Conservation (phyloP, 2,797 vertebrate genomes). For the Mycteria americana region DNA sequence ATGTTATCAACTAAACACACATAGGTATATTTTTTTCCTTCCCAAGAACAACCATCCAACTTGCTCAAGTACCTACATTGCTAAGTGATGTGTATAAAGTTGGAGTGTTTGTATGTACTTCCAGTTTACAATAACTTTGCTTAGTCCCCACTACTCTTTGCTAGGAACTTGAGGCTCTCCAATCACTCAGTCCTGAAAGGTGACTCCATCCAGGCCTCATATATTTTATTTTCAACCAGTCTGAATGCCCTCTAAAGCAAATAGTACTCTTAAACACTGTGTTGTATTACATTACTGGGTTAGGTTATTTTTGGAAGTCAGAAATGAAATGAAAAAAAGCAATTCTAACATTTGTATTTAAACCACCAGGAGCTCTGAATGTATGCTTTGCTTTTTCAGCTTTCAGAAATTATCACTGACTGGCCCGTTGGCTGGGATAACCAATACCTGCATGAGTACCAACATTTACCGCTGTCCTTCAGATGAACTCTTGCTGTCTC, state of each 20-base stretch:
- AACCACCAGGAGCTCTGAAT: background rate
- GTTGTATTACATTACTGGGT: background rate
- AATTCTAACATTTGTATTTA: background rate
- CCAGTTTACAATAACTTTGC: background rate
- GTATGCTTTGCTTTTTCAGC: background rate
- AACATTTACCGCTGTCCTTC: background rate
- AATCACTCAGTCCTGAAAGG: background rate
- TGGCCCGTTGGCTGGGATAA: rapidly evolving
- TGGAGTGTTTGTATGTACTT: background rate
- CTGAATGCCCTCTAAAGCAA: background rate
- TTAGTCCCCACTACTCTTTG: background rate
- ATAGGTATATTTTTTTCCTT: background rate
- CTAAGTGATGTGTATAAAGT: background rate
- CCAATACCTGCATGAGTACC: background rate
- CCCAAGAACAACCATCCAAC: background rate
- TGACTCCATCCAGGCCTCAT: background rate
- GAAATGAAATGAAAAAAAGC: background rate
- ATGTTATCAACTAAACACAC: background rate
- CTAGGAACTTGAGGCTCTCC: background rate
- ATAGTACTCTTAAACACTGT: background rate
- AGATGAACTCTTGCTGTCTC: background rate
- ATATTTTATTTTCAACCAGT: background rate
- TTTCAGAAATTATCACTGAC: background rate
- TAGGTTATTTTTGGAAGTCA: background rate
- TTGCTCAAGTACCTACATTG: background rate